Evolutionary conservation across 2,888 invertebrate genomes (phyloP).

Genomic region (Euspilapteryx auroguttella): DNA sequence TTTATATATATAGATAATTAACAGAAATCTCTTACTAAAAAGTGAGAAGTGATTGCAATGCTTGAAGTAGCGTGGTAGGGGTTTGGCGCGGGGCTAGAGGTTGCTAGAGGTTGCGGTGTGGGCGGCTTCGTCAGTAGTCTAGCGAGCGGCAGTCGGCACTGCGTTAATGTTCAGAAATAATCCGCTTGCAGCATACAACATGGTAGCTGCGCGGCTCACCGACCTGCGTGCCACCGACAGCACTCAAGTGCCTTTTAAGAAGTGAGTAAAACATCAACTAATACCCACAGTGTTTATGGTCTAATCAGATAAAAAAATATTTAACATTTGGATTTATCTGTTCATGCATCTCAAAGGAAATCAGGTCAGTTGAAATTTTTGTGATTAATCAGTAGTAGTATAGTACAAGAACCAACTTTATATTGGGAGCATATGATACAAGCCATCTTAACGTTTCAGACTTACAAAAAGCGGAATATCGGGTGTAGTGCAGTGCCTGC

Average conservation of each 20-base stretch:
- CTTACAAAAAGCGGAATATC: conserved; percentile 94
- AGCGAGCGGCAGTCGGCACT: conserved; percentile 20
- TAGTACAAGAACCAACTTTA: too few species aligned
- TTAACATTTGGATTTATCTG: conserved; percentile 3
- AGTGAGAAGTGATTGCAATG: too few species aligned
- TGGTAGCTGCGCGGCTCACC: conserved; percentile 96
- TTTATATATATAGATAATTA: too few species aligned
- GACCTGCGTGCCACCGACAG: conserved; percentile 92
- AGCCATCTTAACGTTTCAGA: too few species aligned
- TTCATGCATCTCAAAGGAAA: conserved; percentile 26
- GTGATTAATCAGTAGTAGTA: too few species aligned
- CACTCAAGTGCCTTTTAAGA: conserved; percentile 98
- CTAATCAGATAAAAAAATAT: too few species aligned
- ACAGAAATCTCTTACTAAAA: too few species aligned
- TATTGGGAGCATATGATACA: too few species aligned
- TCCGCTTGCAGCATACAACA: conserved; percentile 93
- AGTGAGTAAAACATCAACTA: conserved; percentile 74
- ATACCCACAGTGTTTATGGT: too few species aligned
- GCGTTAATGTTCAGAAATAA: conserved; percentile 65
- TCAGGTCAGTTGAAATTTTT: conserved; percentile 38
- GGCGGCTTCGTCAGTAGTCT: conserved; percentile 12
- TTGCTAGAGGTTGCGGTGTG: conserved; percentile 16
- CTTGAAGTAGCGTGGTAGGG: too few species aligned
- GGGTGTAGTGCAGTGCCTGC: conserved; percentile 76
- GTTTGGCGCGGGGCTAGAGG: too few species aligned